Base-by-base conservation (phyloP, 2,797 vertebrate genomes). In the Pagetopsis macropterus region DNA sequence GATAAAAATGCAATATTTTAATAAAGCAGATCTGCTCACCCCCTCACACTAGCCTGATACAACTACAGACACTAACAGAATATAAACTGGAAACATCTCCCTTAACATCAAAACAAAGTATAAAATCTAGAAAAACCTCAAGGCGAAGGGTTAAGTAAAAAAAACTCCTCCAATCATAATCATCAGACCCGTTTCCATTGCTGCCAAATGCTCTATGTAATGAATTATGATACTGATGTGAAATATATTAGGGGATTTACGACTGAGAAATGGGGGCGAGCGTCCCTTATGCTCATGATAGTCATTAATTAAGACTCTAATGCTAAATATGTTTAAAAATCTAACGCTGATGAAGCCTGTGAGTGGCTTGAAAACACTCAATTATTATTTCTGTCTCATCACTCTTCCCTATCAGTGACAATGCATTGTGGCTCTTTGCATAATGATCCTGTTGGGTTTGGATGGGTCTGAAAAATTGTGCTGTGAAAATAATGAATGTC, bases 211-310 rank as follows among this genome's bases (percentile, higher is more conserved):
- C 16, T 56, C 33, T 16, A 15, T 51, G 48, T 41, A 51, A 77
- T 31, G 49, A 56, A 65, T 7, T 45, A 45, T 67, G 41, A 75
- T 73, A 69, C 2, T 51, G 58, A 73, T 65, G 31, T 68, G 62
- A 73, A 70, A 65, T 27, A 56, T 62, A 73, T 75, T 61, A 57
- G n/a, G n/a, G 5, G 27, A 61, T 64, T 79, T 65, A 56, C 48
- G 19, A 44, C 52, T 33, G 12, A 65, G 55, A 17, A 52, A 45
- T 48, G 45, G 45, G 11, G 65, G 58, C 19, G 1, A 65, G 63
- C 8, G 1, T 37, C 72, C 51, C 43, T 21, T 0, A 4, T 37
- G 37, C 43, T 78, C 23, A 45, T 13, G 17, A 62, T 63, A 17
- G 9, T 46, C 52, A 43, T 73, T 64, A 75, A 76, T 76, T 72